Base-by-base conservation (phyloP, 2,797 vertebrate species). In the Manis pentadactyla region DNA sequence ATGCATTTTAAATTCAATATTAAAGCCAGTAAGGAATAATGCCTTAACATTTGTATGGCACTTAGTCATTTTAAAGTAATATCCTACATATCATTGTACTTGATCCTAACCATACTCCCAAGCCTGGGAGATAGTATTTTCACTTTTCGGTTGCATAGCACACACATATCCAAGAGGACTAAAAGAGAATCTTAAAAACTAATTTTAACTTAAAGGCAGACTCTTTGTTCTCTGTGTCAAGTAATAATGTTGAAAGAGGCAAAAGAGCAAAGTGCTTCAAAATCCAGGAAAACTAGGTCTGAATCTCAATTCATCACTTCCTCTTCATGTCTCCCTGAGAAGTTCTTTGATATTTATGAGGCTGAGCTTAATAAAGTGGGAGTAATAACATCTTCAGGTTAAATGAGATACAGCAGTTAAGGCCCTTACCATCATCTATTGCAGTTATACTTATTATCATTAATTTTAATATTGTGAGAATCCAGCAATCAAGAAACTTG, bases 1-100 rank as follows among this genome's bases (percentile, higher is more conserved):
- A 42, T 59, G 18, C 21, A 88, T n/a, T 85, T 90, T 68, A 83
- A 92, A 92, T 82, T 87, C 75, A 92, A 37, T 63, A 95, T 19
- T 83, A 94, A 86, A 93, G 68, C n/a, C 34, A 92, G 1, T 66
- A 73, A 82, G 71, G 71, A 93, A 92, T 34, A 78, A 71, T 57
- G 18, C 29, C 46, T 92, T 83, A 69, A 77, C 3, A 85, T 63
- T 25, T 94, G n/a, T 46, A 93, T 21, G 3, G 27, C 21, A 77
- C 77, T 74, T 86, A 17, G 69, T 34, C 71, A 82, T 49, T 64
- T 81, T 21, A 69, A 89, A 96, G 27, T 92, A 61, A 86, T 68
- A 91, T 84, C 64, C 84, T 31, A 91, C 4, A 34, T 17, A 93
- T 42, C 55, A 82, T 39, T 71, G 53, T 75, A 78, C 81, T 82